Evolutionary conservation across 2,797 vertebrate genomes (phyloP).

Genomic region (Oryzias dopingdopingensis): DNA sequence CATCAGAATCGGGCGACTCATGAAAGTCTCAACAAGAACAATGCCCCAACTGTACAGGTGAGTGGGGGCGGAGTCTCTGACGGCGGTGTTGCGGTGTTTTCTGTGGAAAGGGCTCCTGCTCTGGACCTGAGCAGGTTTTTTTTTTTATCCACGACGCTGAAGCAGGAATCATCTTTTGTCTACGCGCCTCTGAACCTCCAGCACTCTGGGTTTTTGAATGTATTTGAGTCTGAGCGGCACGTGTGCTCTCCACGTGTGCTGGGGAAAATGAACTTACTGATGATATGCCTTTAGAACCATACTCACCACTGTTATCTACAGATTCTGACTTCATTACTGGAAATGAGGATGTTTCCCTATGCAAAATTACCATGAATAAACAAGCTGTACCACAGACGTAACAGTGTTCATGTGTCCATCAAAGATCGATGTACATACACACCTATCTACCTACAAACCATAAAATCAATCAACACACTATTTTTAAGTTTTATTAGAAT

Average conservation of each 20-base stretch:
- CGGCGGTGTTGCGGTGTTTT: background rate
- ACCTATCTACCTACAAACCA: too few species aligned
- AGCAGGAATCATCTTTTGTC: background rate
- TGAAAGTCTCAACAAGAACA: too few species aligned
- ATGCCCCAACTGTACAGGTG: too few species aligned
- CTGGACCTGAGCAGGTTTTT: constrained; percentile 21
- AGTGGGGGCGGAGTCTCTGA: background rate
- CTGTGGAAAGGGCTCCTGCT: constrained; percentile 45
- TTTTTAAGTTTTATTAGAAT: too few species aligned
- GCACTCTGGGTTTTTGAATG: constrained; percentile 52
- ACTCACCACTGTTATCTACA: constrained; percentile 82
- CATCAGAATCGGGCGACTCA: too few species aligned
- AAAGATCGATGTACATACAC: too few species aligned
- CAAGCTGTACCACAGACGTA: constrained; percentile 86
- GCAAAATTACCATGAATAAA: constrained; percentile 90
- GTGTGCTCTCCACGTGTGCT: constrained; percentile 77
- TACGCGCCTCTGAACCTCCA: constrained; percentile 6
- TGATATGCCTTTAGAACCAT: constrained; percentile 79
- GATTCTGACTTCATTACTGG: constrained; percentile 85
- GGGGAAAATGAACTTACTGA: constrained; percentile 65
- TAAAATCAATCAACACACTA: too few species aligned
- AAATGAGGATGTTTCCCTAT: constrained; percentile 89
- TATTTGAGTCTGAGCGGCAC: constrained; percentile 52
- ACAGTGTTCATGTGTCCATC: constrained; percentile 1
- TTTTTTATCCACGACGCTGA: constrained; percentile 25